These are phyloP conservation scores for Monomorium pharaonis DNA, from an alignment of 1,140 invertebrate genomes.

Conservation along the genomic window DNA sequence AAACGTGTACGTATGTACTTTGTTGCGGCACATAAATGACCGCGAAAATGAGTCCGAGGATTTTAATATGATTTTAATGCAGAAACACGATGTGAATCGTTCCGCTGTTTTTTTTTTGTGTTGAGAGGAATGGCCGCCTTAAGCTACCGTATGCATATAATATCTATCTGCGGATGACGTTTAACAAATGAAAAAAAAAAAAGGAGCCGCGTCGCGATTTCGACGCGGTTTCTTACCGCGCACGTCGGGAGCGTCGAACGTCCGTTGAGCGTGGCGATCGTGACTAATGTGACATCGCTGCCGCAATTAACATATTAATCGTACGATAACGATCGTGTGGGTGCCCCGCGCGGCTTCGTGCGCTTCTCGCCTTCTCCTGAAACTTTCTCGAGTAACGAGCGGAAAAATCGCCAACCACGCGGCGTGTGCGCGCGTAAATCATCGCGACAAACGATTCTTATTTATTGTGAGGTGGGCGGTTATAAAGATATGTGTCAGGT, in stretches of 20 bases:
- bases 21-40: conserved; percentile 22
- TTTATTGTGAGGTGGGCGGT: conserved; percentile 61
- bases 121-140: neutral
- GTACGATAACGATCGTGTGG: conserved; percentile 28
- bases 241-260: conserved; percentile 14
- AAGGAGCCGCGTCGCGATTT: conserved; percentile 17
- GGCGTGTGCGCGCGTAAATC: conserved; percentile 41
- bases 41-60: neutral
- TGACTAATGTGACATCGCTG: conserved; percentile 17
- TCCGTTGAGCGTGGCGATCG: conserved; percentile 9
- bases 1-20: conserved; percentile 8
- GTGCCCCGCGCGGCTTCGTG: conserved; percentile 2
- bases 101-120: no score
- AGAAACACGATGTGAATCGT: neutral
- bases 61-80: conserved; percentile 33
- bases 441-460: conserved; percentile 49
- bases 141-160: neutral
- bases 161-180: conserved; percentile 36
- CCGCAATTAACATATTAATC: conserved; percentile 65
- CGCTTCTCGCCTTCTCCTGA: neutral
- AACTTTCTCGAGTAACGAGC: neutral
- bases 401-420: conserved; percentile 12
- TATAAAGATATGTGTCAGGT: conserved; percentile 59
- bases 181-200: conserved; percentile 43
- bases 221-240: neutral